Evolutionary conservation across 1,140 invertebrate genomes (phyloP).

Genomic region (Cyrtorhinus lividipennis): DNA sequence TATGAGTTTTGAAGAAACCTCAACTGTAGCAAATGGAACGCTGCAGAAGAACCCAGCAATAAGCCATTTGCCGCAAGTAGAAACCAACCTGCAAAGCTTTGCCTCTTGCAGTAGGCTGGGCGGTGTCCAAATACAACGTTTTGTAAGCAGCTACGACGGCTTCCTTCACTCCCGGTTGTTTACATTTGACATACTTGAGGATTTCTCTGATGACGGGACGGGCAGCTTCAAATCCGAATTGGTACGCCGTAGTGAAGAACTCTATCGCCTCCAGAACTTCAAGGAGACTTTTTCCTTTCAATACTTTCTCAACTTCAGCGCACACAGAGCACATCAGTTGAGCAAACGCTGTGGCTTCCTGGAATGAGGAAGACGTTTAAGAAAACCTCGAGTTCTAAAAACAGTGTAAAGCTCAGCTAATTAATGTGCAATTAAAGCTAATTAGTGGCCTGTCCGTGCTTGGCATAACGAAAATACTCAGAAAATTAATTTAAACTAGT

Average conservation of each 20-base stretch:
- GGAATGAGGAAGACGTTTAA: conserved; percentile 4
- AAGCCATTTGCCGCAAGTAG: not conserved
- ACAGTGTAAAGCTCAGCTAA: too few relatives aligned
- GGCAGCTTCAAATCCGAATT: conserved; percentile 58
- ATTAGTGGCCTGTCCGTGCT: too few relatives aligned
- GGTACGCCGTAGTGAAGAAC: conserved; percentile 64
- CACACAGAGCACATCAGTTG: conserved; percentile 19
- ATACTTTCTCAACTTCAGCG: conserved; percentile 18
- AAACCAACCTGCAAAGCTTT: conserved; percentile 22
- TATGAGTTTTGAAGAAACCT: conserved; percentile 1
- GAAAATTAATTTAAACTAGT: too few relatives aligned
- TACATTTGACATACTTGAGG: conserved; percentile 58
- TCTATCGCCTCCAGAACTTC: conserved; percentile 73
- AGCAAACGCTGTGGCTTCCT: conserved; percentile 23
- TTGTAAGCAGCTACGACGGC: conserved; percentile 47
- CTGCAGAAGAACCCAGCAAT: too few relatives aligned
- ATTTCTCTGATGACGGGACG: conserved; percentile 56
- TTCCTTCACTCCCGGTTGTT: conserved; percentile 44
- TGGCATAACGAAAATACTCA: too few relatives aligned
- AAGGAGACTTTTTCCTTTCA: conserved; percentile 31
- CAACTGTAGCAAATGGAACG: too few relatives aligned
- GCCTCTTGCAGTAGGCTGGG: conserved; percentile 13
- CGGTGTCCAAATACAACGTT: conserved; percentile 39
- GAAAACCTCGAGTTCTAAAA: conserved; percentile 6
- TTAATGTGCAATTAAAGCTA: too few relatives aligned